Conservation (phyloP, 2,113 vertebrate genomes). For the Nanorana parkeri region DNA sequence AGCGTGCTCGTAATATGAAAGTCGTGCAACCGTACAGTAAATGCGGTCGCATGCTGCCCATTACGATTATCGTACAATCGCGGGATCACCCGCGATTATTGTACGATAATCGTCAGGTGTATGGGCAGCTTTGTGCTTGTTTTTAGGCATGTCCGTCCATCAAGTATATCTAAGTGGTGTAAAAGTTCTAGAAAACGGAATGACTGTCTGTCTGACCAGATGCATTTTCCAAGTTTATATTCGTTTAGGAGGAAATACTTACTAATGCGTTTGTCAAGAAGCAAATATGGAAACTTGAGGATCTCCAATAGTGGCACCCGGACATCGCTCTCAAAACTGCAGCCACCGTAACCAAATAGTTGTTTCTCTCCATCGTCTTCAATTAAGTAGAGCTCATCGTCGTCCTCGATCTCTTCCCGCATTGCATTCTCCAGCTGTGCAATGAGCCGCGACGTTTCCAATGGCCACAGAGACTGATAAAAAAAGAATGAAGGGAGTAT, state of each 20-base stretch:
- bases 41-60: too few relatives aligned
- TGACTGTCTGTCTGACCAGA: too few relatives aligned
- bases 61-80: too few relatives aligned
- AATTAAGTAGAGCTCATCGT: conserved; percentile 77
- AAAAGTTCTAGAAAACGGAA: too few relatives aligned
- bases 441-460: conserved; percentile 80
- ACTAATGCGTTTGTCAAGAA: conserved; percentile 78
- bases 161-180: too few relatives aligned
- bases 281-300: conserved; percentile 82
- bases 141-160: too few relatives aligned
- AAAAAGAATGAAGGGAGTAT: not conserved
- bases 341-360: conserved; percentile 67
- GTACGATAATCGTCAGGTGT: too few relatives aligned
- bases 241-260: conserved; percentile 61
- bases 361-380: conserved; percentile 72
- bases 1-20: too few relatives aligned
- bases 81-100: too few relatives aligned
- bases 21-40: too few relatives aligned
- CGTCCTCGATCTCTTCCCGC: conserved; percentile 66
- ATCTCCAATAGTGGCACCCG: conserved; percentile 81
- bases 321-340: conserved; percentile 77
- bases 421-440: conserved; percentile 72
- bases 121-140: too few relatives aligned
- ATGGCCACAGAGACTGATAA: conserved; percentile 75
- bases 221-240: not conserved